Percentiles rank a stretch among this genome's conserved stretches.
These are phyloP conservation scores for Mycalesis mineus DNA, from an alignment of 2,888 invertebrate species.

Conservation along the genomic window DNA sequence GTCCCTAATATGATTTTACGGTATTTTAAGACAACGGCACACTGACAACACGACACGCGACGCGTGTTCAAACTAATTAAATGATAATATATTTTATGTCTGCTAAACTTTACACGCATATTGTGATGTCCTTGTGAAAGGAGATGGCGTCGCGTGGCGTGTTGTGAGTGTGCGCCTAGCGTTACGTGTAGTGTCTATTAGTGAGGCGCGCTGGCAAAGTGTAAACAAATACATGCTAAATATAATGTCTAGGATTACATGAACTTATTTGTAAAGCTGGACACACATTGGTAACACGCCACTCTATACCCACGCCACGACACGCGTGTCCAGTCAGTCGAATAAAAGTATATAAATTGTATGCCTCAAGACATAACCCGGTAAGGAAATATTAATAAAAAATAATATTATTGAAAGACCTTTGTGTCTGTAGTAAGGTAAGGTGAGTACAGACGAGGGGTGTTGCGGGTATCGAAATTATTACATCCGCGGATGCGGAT, in stretches of 20 bases:
- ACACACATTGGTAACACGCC: not conserved
- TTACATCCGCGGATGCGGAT: no score
- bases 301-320: not conserved
- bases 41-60: not conserved
- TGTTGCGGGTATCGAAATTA: no score
- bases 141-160: not conserved
- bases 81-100: no score
- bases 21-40: not conserved
- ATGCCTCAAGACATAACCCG: no score
- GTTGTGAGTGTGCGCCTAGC: not conserved
- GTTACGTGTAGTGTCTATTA: conserved; percentile 5
- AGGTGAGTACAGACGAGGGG: no score
- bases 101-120: no score
- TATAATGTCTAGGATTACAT: conserved; percentile 46
- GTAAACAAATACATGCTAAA: conserved; percentile 5
- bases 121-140: no score
- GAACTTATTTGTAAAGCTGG: conserved; percentile 47
- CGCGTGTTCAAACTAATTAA: not conserved
- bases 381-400: no score
- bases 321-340: not conserved
- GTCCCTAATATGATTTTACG: not conserved
- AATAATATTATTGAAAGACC: no score
- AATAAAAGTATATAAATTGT: no score
- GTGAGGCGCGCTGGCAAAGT: conserved; percentile 1
- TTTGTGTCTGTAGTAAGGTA: no score